phyloP scores from a whole-genome alignment of 2,797 vertebrate species.

The Antennarius maculatus region DNA sequence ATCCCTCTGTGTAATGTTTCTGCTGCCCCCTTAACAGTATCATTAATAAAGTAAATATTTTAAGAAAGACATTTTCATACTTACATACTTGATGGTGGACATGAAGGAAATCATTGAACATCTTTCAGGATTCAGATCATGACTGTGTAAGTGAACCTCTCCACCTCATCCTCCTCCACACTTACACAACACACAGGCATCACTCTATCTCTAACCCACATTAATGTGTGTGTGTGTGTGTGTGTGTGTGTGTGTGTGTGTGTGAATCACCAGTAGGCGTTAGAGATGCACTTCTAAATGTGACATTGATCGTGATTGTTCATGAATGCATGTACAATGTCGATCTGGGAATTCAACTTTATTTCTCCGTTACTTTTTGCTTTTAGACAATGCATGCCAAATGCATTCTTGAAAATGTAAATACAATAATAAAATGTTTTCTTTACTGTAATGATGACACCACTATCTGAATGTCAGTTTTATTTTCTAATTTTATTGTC shows the following conservation, averaged over 20 bases:
- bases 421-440: constrained; percentile 22
- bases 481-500: too few species aligned
- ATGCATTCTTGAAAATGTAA: constrained; percentile 14
- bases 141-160: constrained; percentile 34
- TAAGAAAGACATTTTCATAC: too few species aligned
- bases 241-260: constrained; percentile 5
- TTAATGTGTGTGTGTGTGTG: constrained; percentile 5
- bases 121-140: constrained; percentile 23
- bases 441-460: constrained; percentile 2
- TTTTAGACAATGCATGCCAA: constrained; percentile 9
- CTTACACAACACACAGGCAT: constrained; percentile 53
- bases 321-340: background rate
- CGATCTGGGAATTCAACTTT: constrained; percentile 6
- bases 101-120: constrained; percentile 10
- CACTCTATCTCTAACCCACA: constrained; percentile 55
- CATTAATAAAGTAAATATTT: too few species aligned
- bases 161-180: constrained; percentile 57
- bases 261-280: constrained; percentile 38
- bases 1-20: too few species aligned
- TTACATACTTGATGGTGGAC: background rate
- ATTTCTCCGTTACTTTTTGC: constrained; percentile 6
- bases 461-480: background rate
- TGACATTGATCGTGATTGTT: constrained; percentile 21
- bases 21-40: too few species aligned
- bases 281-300: constrained; percentile 44